phyloP scores from a whole-genome alignment of 2,888 invertebrate species.

The Hydroisotoma schaefferi region DNA sequence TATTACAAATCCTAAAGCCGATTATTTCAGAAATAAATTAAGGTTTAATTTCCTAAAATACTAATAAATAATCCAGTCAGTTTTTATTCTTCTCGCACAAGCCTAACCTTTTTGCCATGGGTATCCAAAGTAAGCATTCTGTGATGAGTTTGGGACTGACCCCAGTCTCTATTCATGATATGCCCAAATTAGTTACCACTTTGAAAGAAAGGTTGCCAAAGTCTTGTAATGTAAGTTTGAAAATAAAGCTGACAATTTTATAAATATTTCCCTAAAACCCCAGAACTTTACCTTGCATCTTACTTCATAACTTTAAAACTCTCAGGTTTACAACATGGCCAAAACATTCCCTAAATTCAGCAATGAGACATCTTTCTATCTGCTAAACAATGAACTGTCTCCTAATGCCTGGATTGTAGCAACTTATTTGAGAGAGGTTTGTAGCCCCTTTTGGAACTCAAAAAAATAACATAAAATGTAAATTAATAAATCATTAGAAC shows the following conservation, averaged over 20 bases:
- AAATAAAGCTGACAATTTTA: not conserved
- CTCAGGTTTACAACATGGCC: constrained; percentile 13
- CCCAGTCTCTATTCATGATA: no score
- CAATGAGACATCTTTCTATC: constrained; percentile 8
- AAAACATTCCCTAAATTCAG: constrained; percentile 2
- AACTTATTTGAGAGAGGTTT: constrained; percentile 12
- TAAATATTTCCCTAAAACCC: not conserved
- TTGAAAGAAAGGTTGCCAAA: constrained; percentile 6
- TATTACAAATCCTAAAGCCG: no score
- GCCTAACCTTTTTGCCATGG: no score
- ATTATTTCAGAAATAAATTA: no score
- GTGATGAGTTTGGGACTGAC: no score
- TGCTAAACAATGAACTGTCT: not conserved
- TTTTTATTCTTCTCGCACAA: no score
- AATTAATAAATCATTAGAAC: not conserved
- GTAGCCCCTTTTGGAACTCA: not conserved
- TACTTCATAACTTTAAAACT: not conserved
- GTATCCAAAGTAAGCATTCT: no score
- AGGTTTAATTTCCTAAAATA: no score
- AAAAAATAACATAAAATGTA: not conserved
- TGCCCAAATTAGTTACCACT: not conserved
- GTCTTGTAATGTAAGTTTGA: constrained; percentile 14
- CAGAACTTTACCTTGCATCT: not conserved
- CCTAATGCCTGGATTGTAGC: constrained; percentile 1
- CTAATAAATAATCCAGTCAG: no score